Conservation (phyloP, 2,888 invertebrate species). For the Drosophila formosana region DNA sequence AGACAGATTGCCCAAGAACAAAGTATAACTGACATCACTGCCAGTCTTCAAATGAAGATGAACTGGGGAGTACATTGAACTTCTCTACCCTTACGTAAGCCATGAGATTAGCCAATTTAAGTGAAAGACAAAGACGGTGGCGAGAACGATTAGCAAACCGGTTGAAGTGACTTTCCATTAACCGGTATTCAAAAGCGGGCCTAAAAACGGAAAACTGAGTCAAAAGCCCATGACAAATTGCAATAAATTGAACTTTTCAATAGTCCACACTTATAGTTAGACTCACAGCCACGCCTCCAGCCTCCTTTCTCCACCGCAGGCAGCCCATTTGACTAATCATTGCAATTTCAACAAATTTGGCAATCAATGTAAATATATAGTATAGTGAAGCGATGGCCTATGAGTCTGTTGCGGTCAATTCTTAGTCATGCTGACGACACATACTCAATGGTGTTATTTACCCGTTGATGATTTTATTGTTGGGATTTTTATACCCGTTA, state of each 20-base stretch:
- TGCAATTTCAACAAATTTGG: slow-evolving; percentile 16
- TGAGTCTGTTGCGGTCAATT: slow-evolving; percentile 31
- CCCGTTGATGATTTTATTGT: slow-evolving; percentile 19
- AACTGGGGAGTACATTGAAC: slow-evolving; percentile 40
- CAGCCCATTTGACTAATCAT: slow-evolving; percentile 9
- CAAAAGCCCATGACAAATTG: slow-evolving; percentile 29
- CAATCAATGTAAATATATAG: slow-evolving; percentile 14
- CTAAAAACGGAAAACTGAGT: slow-evolving; percentile 21
- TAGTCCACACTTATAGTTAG: slow-evolving; percentile 2
- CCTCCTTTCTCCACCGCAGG: slow-evolving; percentile 51
- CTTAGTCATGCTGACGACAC: slow-evolving; percentile 58
- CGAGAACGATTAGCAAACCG: slow-evolving; percentile 64
- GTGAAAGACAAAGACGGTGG: slow-evolving; percentile 49
- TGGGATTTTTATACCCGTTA: slow-evolving; percentile 1
- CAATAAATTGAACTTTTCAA: slow-evolving; percentile 20
- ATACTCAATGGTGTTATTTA: slow-evolving; percentile 50
- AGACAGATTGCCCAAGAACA: slow-evolving; percentile 15
- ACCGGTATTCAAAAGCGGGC: slow-evolving; percentile 42
- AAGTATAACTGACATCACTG: slow-evolving; percentile 41
- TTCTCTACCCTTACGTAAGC: slow-evolving; percentile 57
- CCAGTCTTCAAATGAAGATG: slow-evolving; percentile 3
- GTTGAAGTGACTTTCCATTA: slow-evolving; percentile 58
- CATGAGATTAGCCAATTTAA: slow-evolving; percentile 52
- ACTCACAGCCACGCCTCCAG: slow-evolving; percentile 22
- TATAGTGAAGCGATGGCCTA: slow-evolving; percentile 19